Evolutionary conservation across 1,140 invertebrate genomes (phyloP).

Genomic region (Thaumetopoea pityocampa): DNA sequence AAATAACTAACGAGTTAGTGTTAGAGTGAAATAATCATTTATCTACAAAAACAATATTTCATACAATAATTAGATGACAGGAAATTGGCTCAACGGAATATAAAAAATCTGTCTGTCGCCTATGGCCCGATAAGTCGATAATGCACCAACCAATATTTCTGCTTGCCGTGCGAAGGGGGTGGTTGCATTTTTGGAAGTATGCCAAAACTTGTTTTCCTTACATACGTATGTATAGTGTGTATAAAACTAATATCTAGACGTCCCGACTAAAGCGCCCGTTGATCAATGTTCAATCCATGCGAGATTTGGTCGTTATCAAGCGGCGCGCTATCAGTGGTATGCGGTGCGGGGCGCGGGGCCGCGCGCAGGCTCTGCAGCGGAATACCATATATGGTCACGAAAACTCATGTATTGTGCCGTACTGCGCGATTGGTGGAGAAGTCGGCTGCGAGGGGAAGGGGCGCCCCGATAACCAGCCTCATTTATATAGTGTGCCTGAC

Average conservation of each 20-base stretch:
- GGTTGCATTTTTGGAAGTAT: slow-evolving; percentile 16
- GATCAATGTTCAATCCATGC: slow-evolving; percentile 24
- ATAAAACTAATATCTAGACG: slow-evolving; percentile 5
- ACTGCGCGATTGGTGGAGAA: slow-evolving; percentile 58
- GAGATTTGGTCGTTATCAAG: slow-evolving; percentile 53
- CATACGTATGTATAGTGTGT: background rate
- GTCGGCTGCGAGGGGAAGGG: slow-evolving; percentile 52
- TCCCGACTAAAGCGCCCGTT: slow-evolving; percentile 14
- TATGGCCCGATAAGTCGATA: too few relatives aligned
- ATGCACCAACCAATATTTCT: background rate
- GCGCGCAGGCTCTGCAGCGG: slow-evolving; percentile 66
- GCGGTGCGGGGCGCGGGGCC: slow-evolving; percentile 36
- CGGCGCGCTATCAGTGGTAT: slow-evolving; percentile 48
- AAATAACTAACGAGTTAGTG: too few relatives aligned
- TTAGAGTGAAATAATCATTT: too few relatives aligned
- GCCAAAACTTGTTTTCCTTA: slow-evolving; percentile 21
- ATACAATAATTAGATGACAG: too few relatives aligned
- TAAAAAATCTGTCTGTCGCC: too few relatives aligned
- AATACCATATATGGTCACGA: slow-evolving; percentile 75
- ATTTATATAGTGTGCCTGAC: slow-evolving; percentile 65
- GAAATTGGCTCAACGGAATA: too few relatives aligned
- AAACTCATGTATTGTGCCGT: slow-evolving; percentile 53
- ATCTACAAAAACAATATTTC: too few relatives aligned
- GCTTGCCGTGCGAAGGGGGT: background rate
- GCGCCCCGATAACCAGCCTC: slow-evolving; percentile 65